Evolutionary conservation across 92 coral and sea anemone species (phyloP).

Genomic region (Plumapathes pennacea): DNA sequence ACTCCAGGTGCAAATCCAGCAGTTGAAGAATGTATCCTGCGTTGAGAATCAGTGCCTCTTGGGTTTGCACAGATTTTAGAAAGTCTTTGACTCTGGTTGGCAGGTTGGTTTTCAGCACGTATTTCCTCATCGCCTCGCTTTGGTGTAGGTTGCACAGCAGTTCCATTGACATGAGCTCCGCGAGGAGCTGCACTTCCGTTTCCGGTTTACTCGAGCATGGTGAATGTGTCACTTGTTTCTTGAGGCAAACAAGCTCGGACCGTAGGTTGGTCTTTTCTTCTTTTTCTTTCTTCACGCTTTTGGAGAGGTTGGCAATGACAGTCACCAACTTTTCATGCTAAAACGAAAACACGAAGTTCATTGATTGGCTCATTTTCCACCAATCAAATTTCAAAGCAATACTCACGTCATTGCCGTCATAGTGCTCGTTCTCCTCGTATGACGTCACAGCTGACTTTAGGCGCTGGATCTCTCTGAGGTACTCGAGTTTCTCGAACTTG

Average conservation of each 20-base stretch:
- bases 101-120: conserved; percentile 34
- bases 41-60: conserved; percentile 62
- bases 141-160: conserved; percentile 65
- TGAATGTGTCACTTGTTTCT: conserved; percentile 73
- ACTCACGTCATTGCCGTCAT: conserved; percentile 83
- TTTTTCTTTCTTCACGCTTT: conserved; percentile 85
- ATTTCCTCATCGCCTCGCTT: conserved; percentile 44
- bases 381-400: too few species aligned
- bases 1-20: conserved; percentile 61
- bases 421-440: conserved; percentile 80
- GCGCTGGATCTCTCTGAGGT: conserved; percentile 84
- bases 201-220: conserved; percentile 64
- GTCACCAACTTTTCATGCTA: conserved; percentile 69
- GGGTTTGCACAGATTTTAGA: conserved; percentile 59
- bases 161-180: conserved; percentile 86
- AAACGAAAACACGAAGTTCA: background rate
- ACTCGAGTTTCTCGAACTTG: conserved; percentile 86
- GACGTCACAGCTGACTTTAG: conserved; percentile 77
- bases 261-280: conserved; percentile 75
- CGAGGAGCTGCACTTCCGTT: conserved; percentile 77
- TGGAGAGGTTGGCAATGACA: conserved; percentile 84
- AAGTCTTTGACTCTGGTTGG: conserved; percentile 67
- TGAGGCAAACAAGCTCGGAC: conserved; percentile 76
- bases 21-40: conserved; percentile 71
- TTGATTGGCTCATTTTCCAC: background rate